Evolutionary conservation across 2,888 invertebrate species (phyloP).

Genomic region (Latrodectus elegans): DNA sequence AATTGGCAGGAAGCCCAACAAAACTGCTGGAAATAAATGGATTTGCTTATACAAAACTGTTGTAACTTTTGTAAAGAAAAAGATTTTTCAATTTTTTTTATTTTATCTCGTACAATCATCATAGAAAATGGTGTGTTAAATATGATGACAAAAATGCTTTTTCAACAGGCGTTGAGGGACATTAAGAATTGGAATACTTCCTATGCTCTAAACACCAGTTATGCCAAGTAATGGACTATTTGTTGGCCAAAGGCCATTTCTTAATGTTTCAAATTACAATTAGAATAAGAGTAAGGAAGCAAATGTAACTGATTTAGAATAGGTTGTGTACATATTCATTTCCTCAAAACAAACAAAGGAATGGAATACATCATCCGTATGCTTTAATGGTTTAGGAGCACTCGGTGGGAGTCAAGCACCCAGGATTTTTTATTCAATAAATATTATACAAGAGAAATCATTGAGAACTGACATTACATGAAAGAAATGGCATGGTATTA

Average conservation of each 20-base stretch:
- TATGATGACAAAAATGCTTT: slow-evolving; percentile 27
- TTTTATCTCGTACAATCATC: slow-evolving; percentile 42
- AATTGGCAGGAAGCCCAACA: slow-evolving; percentile 65
- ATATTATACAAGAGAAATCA: too few species aligned
- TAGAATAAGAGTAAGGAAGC: too few species aligned
- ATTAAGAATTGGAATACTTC: neutral
- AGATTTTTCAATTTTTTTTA: slow-evolving; percentile 25
- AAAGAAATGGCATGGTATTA: too few species aligned
- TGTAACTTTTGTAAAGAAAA: slow-evolving; percentile 24
- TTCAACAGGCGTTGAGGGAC: slow-evolving; percentile 38
- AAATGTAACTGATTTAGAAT: too few species aligned
- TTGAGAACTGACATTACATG: too few species aligned
- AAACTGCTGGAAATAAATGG: slow-evolving; percentile 55
- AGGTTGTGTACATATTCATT: too few species aligned
- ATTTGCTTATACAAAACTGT: slow-evolving; percentile 46
- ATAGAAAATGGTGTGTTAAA: slow-evolving; percentile 37
- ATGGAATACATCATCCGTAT: too few species aligned
- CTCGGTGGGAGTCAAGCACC: too few species aligned
- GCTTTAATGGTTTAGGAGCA: too few species aligned
- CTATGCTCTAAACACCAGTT: slow-evolving; percentile 7
- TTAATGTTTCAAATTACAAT: neutral
- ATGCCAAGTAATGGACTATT: slow-evolving; percentile 10
- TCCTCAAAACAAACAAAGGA: too few species aligned
- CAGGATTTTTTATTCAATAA: too few species aligned
- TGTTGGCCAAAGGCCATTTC: slow-evolving; percentile 3